Evolutionary conservation across 2,113 vertebrate genomes (phyloP).

Genomic region (Diadophis punctatus): DNA sequence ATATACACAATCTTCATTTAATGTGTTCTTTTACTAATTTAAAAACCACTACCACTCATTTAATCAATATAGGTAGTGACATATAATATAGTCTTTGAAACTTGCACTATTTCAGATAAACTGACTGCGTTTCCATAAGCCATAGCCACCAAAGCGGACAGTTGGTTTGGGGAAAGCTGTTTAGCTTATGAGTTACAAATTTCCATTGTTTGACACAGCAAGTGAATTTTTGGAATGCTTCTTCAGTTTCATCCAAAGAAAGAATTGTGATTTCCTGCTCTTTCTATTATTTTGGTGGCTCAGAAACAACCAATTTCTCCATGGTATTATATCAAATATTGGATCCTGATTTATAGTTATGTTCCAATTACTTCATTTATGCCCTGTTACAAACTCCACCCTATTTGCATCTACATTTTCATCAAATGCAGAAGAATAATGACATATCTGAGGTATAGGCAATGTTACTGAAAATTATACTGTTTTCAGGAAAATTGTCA

Average conservation of each 20-base stretch:
- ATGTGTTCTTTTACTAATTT: background rate
- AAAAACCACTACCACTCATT: background rate
- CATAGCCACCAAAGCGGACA: background rate
- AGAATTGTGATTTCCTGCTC: background rate
- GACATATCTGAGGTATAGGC: background rate
- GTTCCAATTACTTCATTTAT: background rate
- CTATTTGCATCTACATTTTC: background rate
- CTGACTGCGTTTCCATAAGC: background rate
- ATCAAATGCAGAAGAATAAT: background rate
- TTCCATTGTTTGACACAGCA: background rate
- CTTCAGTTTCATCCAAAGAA: background rate
- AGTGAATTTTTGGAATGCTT: background rate
- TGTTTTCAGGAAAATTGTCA: background rate
- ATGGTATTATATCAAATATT: background rate
- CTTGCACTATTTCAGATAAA: background rate
- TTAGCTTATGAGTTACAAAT: background rate
- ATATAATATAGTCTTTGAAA: background rate
- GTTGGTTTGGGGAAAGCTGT: background rate
- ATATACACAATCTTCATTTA: background rate
- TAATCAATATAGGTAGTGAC: background rate
- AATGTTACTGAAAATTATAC: background rate
- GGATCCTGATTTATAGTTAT: background rate
- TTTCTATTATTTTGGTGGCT: background rate
- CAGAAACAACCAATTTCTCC: background rate
- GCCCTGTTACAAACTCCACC: background rate